These are phyloP conservation scores for Engraulis encrasicolus DNA, from an alignment of 2,113 vertebrate genomes.

Conservation along the genomic window DNA sequence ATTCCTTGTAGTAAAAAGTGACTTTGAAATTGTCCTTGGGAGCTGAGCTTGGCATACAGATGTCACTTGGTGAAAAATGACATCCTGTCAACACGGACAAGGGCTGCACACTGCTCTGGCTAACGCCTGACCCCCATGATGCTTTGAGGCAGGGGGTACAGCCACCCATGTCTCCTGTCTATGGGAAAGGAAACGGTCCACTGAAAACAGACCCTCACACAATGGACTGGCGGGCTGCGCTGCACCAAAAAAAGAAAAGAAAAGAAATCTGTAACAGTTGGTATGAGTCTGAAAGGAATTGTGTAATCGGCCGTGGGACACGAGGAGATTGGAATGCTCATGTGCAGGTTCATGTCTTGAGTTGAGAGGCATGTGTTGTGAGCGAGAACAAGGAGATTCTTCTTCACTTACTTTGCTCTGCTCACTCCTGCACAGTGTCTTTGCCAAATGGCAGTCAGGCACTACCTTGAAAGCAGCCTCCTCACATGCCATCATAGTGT, in stretches of 20 bases:
- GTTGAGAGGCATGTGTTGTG: not conserved
- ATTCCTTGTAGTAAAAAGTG: not conserved
- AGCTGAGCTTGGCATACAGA: slow-evolving; percentile 62
- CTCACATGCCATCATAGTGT: slow-evolving; percentile 29
- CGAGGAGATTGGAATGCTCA: not conserved
- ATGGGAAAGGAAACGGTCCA: slow-evolving; percentile 58
- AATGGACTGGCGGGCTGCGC: slow-evolving; percentile 27
- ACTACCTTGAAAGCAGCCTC: slow-evolving; percentile 8
- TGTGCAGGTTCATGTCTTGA: not conserved
- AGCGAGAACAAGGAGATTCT: not conserved
- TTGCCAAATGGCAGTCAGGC: not conserved
- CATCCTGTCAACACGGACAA: slow-evolving; percentile 62
- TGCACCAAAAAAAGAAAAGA: not conserved
- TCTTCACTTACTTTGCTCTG: too few relatives aligned
- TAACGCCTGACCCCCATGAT: slow-evolving; percentile 52
- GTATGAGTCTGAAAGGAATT: slow-evolving; percentile 1
- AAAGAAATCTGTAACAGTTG: slow-evolving; percentile 18
- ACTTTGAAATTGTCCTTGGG: slow-evolving; percentile 22
- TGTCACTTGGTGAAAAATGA: slow-evolving; percentile 59
- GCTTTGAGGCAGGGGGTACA: slow-evolving; percentile 47
- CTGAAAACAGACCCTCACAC: slow-evolving; percentile 42
- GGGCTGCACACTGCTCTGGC: slow-evolving; percentile 52
- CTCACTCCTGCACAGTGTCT: not conserved
- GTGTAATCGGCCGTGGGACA: slow-evolving; percentile 16
- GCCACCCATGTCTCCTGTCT: slow-evolving; percentile 35